Conservation (phyloP, 2,888 invertebrate genomes). For the Agapetus fuscipes region DNA sequence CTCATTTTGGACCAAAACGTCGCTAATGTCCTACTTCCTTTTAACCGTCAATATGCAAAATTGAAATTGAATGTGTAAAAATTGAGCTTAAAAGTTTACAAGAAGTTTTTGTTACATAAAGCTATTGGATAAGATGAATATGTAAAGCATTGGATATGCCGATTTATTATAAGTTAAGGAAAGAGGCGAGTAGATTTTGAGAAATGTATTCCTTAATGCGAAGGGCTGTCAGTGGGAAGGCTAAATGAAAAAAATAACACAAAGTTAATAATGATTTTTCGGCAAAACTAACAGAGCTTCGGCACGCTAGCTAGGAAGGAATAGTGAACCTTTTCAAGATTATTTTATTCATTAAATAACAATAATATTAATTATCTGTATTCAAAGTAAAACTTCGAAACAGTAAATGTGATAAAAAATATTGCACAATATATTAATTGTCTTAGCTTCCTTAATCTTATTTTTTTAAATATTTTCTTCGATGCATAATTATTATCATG, state of each 20-base stretch:
- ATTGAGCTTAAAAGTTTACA: too few species aligned
- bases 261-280: constrained; percentile 51
- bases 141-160: too few species aligned
- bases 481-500: too few species aligned
- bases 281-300: constrained; percentile 52
- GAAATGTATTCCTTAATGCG: constrained; percentile 14
- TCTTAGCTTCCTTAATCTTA: not conserved
- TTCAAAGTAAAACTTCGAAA: not conserved
- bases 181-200: too few species aligned
- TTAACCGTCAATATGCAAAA: too few species aligned
- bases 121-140: too few species aligned
- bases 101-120: too few species aligned
- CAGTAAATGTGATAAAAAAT: not conserved
- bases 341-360: not conserved
- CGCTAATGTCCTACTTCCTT: too few species aligned
- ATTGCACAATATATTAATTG: not conserved
- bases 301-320: constrained; percentile 28
- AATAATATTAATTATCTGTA: not conserved
- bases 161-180: too few species aligned
- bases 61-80: too few species aligned
- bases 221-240: constrained; percentile 13
- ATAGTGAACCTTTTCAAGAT: constrained; percentile 6
- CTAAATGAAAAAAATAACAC: constrained; percentile 21
- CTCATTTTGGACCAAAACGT: too few species aligned
- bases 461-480: too few species aligned